Conservation (phyloP, 1,140 invertebrate genomes). For the Lepidurus apus region DNA sequence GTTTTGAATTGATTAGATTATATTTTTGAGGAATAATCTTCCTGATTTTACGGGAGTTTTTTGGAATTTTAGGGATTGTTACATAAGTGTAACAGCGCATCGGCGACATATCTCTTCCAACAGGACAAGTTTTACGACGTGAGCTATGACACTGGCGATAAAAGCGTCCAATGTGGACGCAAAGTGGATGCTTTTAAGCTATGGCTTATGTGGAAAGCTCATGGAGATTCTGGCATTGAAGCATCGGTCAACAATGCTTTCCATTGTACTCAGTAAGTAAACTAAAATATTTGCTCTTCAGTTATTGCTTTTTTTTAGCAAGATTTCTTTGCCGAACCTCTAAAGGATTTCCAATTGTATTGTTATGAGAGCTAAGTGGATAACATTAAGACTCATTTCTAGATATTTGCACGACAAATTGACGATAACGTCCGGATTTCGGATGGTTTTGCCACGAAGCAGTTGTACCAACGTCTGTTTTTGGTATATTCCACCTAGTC, state of each 20-base stretch:
- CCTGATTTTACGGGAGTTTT: not conserved
- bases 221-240: conserved; percentile 56
- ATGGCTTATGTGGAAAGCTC: conserved; percentile 86
- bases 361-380: not conserved
- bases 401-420: conserved; percentile 48
- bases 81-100: conserved; percentile 65
- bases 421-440: conserved; percentile 52
- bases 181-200: conserved; percentile 89
- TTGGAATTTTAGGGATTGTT: conserved; percentile 50
- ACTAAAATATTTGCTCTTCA: not conserved
- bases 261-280: conserved; percentile 48
- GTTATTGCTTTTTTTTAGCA: not conserved
- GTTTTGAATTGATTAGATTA: conserved; percentile 40
- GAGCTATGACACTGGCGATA: conserved; percentile 84
- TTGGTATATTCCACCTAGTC: conserved; percentile 79
- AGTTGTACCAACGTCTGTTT: conserved; percentile 79
- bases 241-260: conserved; percentile 59
- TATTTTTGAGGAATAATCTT: not conserved
- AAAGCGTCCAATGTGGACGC: conserved; percentile 86
- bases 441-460: conserved; percentile 54
- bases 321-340: not conserved
- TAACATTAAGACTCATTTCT: not conserved
- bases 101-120: conserved; percentile 82
- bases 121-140: conserved; percentile 91
- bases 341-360: not conserved